A percentile compares a stretch with the other conserved stretches of the same genome.
These are phyloP conservation scores for Spialia ferax DNA, from an alignment of 2,888 invertebrate genomes.

Conservation along the genomic window DNA sequence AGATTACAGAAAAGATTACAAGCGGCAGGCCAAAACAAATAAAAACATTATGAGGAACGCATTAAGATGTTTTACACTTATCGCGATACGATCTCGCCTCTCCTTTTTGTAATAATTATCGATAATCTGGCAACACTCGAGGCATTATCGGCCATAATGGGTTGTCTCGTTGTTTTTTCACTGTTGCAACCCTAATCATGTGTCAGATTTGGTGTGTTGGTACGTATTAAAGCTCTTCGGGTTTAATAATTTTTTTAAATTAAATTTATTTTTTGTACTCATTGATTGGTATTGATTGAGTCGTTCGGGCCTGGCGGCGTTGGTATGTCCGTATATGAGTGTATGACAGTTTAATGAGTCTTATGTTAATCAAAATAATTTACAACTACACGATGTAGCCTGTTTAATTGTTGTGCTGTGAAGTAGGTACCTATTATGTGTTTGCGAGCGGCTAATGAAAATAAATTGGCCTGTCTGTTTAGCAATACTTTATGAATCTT, in stretches of 20 bases:
- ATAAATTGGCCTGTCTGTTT: conserved; percentile 1
- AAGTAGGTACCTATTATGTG: neutral
- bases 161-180: conserved; percentile 73
- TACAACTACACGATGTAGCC: conserved; percentile 48
- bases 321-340: conserved; percentile 9
- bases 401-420: conserved; percentile 17
- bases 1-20: conserved; percentile 69
- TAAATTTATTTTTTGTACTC: conserved; percentile 47
- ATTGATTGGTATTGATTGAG: conserved; percentile 59
- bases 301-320: conserved; percentile 52
- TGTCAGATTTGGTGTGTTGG: conserved; percentile 82
- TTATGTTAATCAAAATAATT: conserved; percentile 60
- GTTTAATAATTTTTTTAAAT: conserved; percentile 75
- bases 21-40: conserved; percentile 75
- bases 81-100: conserved; percentile 74
- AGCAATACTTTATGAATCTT: too few relatives aligned
- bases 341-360: conserved; percentile 57
- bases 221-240: conserved; percentile 61
- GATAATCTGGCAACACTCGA: conserved; percentile 84
- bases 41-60: conserved; percentile 80
- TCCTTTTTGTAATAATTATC: conserved; percentile 83
- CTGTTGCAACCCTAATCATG: conserved; percentile 83
- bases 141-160: conserved; percentile 76
- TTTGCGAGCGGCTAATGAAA: conserved; percentile 20
- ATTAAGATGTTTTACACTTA: conserved; percentile 83